A percentile compares a stretch with the other conserved stretches of the same genome.
Evolutionary conservation across 2,113 vertebrate genomes (phyloP).

Genomic region (Cynocephalus volans): DNA sequence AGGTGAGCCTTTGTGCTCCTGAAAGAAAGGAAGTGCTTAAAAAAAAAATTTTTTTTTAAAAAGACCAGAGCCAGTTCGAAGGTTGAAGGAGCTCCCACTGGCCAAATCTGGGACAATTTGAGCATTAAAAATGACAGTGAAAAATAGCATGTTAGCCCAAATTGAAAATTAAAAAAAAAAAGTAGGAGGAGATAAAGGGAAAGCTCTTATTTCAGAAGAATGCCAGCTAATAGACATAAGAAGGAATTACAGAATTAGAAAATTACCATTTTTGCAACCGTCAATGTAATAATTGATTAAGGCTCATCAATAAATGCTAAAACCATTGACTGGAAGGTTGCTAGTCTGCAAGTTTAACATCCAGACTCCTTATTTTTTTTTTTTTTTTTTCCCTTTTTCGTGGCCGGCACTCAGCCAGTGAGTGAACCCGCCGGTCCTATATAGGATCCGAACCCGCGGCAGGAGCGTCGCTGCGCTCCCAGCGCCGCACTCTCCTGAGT

Average conservation of each 20-base stretch:
- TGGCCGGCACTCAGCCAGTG: too few species aligned
- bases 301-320: rapidly evolving
- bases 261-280: not conserved
- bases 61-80: not conserved
- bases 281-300: not conserved
- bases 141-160: not conserved
- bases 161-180: not conserved
- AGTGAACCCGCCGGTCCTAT: too few species aligned
- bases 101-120: not conserved
- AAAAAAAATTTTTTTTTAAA: not conserved
- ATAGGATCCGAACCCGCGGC: too few species aligned
- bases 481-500: too few species aligned
- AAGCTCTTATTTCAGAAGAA: not conserved
- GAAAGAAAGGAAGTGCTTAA: not conserved
- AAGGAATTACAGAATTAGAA: not conserved
- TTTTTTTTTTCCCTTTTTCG: too few species aligned
- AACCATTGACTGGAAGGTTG: not conserved
- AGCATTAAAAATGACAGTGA: not conserved
- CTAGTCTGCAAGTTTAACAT: not conserved
- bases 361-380: not conserved
- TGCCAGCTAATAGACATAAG: not conserved
- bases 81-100: not conserved
- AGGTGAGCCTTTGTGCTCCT: not conserved
- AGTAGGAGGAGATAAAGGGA: not conserved
- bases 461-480: too few species aligned